A percentile compares a stretch with the other conserved stretches of the same genome.
These are phyloP conservation scores for Porites cylindrica DNA, from an alignment of 92 coral and sea anemone genomes.

Conservation along the genomic window DNA sequence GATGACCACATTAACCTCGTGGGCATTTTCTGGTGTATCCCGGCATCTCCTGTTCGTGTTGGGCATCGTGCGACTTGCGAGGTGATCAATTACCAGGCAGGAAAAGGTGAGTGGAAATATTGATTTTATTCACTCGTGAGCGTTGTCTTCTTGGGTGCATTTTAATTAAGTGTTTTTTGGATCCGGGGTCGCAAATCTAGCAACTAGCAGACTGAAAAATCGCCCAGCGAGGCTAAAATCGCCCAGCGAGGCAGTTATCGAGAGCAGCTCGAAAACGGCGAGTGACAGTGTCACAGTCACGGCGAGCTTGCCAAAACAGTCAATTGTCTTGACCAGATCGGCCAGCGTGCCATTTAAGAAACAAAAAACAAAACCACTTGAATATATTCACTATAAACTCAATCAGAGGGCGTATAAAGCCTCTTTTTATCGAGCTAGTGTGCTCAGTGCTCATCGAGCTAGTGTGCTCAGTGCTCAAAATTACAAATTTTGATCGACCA, in stretches of 20 bases:
- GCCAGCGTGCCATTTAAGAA: constrained; percentile 15
- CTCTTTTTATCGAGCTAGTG: constrained; percentile 18
- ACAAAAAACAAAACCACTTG: constrained; percentile 15
- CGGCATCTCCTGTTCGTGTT: too few relatives aligned
- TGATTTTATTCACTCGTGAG: constrained; percentile 12
- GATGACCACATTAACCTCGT: constrained; percentile 1
- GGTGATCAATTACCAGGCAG: background rate
- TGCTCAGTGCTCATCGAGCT: too few relatives aligned
- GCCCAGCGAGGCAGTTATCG: too few relatives aligned
- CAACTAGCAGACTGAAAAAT: constrained; percentile 29
- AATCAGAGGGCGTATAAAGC: constrained; percentile 20
- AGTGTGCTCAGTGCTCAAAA: background rate
- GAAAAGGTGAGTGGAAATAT: background rate
- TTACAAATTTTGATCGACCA: constrained; percentile 1
- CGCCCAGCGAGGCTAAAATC: constrained; percentile 15
- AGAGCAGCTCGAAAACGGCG: background rate
- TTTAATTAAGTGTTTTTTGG: constrained; percentile 23
- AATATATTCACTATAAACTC: constrained; percentile 24
- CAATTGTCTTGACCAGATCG: constrained; percentile 12
- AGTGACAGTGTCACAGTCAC: constrained; percentile 18
- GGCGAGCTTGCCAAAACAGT: constrained; percentile 6
- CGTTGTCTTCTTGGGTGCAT: constrained; percentile 1
- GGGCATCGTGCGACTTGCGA: too few relatives aligned
- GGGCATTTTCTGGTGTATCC: constrained; percentile 12
- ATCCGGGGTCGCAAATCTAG: constrained; percentile 30